Conservation (phyloP, 2,113 vertebrate genomes). For the Muntiacus reevesi region DNA sequence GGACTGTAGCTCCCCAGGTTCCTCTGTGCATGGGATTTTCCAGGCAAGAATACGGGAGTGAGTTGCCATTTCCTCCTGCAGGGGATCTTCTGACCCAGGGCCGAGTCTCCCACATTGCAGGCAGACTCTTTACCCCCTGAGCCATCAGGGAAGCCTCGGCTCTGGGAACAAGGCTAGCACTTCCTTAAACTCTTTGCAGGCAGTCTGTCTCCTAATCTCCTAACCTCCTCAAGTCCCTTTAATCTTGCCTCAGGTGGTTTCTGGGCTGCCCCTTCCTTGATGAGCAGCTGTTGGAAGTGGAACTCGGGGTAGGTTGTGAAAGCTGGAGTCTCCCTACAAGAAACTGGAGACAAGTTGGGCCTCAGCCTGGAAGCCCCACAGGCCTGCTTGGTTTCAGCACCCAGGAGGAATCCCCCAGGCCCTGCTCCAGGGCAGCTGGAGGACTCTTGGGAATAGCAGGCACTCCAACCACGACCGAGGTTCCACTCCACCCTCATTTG, state of each 20-base stretch:
- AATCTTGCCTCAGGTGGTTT: neutral
- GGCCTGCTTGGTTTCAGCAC: neutral
- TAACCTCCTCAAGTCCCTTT: neutral
- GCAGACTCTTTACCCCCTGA: no score
- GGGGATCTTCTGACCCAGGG: no score
- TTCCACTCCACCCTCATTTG: neutral
- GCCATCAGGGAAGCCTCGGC: no score
- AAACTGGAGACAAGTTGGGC: neutral
- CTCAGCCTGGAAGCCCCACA: neutral
- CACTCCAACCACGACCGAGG: neutral
- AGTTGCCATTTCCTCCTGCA: no score
- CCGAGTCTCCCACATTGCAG: no score
- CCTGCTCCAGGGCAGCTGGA: neutral
- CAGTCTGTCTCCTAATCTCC: no score
- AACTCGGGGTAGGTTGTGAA: neutral
- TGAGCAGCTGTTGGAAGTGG: neutral
- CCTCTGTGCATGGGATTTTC: no score
- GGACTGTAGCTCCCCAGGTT: no score
- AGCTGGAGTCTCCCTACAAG: neutral
- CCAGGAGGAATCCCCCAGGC: neutral
- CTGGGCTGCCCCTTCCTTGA: neutral
- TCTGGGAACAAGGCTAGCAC: neutral
- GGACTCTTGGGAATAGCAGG: neutral
- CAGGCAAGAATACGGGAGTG: no score
- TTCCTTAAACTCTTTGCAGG: neutral